Base-by-base conservation (phyloP, 1,140 invertebrate genomes). In the Coenobita brevimanus region DNA sequence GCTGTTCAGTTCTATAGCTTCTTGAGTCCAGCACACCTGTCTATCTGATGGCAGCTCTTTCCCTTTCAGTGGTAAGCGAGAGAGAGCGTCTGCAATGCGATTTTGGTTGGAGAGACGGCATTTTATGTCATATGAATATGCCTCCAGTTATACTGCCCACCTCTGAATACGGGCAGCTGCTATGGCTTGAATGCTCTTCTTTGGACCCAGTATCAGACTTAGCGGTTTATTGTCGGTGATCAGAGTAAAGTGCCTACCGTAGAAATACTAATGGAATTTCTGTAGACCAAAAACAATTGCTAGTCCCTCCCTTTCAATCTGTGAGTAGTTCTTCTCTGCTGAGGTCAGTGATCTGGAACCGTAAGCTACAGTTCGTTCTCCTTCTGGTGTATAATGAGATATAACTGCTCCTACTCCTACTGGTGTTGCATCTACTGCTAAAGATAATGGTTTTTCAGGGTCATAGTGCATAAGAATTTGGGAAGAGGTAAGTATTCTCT, bases 251-350 rank as follows among this genome's bases (percentile, higher is more conserved):
- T 91, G 76, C 46, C 91, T 24, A 8, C 92, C 92, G 69, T 85
- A 92, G 8, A 93, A 24, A 75, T 90, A 92, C 73, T 91, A 73
- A 88, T 92, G 91, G 89, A 92, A 93, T 79, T 91, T 92, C 79
- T 91, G 87, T 21, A 93, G 89, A 33, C 89, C 93, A 80, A 87
- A 92, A 8, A 93, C 90, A 8, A 93, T 86, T 17, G 89, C 91
- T 17, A 93, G 80, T n/a, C n/a, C n/a, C n/a, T n/a, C n/a, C n/a
- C n/a, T n/a, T n/a, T n/a, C n/a, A n/a, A n/a, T n/a, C n/a, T 92
- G 91, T 24, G 89, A 60, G 90, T 93, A 93, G 54, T 92, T 92
- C 17, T 43, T 85, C 78, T 92, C 91, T 33, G 43, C 67, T 1
- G 36, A 38, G 24, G 24, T 71, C 36, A 71, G 67, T 30, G 13